phyloP scores from a whole-genome alignment of 2,113 vertebrate species.

The Percina caprodes region DNA sequence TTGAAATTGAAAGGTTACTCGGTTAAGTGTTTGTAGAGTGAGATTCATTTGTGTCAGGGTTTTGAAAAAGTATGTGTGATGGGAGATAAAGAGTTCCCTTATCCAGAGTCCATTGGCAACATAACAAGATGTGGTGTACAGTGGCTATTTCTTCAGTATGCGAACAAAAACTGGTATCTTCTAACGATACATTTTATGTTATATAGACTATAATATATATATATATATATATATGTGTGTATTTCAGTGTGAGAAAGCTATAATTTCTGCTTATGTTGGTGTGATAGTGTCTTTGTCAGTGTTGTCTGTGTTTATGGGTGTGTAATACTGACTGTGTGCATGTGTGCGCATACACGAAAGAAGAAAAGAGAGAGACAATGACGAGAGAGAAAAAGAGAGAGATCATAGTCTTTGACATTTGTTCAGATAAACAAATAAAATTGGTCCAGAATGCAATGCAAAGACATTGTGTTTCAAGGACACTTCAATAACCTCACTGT shows the following conservation, averaged over 20 bases:
- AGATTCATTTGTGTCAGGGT: constrained; percentile 27
- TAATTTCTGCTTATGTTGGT: constrained; percentile 39
- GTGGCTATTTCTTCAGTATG: neutral
- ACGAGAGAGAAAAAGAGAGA: constrained; percentile 8
- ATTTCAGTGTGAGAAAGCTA: constrained; percentile 37
- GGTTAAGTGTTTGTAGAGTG: constrained; percentile 3
- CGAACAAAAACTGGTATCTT: neutral
- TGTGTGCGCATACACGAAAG: neutral
- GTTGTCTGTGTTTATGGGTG: constrained; percentile 8
- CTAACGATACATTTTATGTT: neutral
- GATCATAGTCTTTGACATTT: constrained; percentile 47
- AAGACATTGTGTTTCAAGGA: neutral
- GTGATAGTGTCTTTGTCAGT: constrained; percentile 30
- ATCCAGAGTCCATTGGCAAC: neutral
- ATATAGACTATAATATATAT: neutral
- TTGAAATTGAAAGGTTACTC: constrained; percentile 35
- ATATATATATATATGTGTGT: no score
- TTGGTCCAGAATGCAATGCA: neutral
- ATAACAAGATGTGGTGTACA: neutral
- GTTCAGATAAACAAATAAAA: constrained; percentile 57
- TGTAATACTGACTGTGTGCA: neutral
- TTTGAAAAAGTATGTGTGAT: constrained; percentile 30
- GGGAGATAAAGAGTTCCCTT: constrained; percentile 15
- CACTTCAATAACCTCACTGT: neutral
- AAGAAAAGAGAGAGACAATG: constrained; percentile 13